Percentiles rank a stretch among this genome's conserved stretches.
Evolutionary conservation across 30 jellyfish, hydroid and myxozoan species (phyloP).

Genomic region (Nemopilema nomurai): DNA sequence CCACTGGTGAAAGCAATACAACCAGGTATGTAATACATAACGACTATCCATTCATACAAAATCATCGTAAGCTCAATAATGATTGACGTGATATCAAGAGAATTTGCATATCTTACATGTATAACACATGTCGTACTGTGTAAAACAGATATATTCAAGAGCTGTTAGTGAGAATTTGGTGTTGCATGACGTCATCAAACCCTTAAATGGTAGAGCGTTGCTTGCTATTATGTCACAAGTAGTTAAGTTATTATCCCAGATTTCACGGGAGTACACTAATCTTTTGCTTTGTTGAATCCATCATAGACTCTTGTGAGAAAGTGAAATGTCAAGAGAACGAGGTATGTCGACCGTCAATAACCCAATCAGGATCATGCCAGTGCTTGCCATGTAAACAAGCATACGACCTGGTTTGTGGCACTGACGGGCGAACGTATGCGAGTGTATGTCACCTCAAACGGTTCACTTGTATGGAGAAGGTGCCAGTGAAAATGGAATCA

Average conservation of each 20-base stretch:
- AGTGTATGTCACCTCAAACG: slow-evolving; percentile 56
- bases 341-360: slow-evolving; percentile 21
- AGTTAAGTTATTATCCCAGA: background rate
- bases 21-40: slow-evolving; percentile 39
- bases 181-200: no score
- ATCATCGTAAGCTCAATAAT: no score
- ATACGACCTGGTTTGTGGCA: slow-evolving; percentile 76
- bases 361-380: slow-evolving; percentile 39
- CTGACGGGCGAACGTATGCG: slow-evolving; percentile 76
- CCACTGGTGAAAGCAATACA: slow-evolving; percentile 61
- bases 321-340: slow-evolving; percentile 31
- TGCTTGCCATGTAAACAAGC: slow-evolving; percentile 63
- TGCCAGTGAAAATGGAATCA: slow-evolving; percentile 18
- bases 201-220: no score
- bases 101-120: no score
- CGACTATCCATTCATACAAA: background rate
- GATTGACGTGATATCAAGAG: no score
- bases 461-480: slow-evolving; percentile 51
- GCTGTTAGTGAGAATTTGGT: no score
- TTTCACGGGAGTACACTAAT: background rate
- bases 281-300: background rate
- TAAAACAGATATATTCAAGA: no score
- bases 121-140: no score
- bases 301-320: slow-evolving; percentile 50
- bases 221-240: no score